Base-by-base conservation (phyloP, 2,797 vertebrate genomes). In the Anguilla obscura region DNA sequence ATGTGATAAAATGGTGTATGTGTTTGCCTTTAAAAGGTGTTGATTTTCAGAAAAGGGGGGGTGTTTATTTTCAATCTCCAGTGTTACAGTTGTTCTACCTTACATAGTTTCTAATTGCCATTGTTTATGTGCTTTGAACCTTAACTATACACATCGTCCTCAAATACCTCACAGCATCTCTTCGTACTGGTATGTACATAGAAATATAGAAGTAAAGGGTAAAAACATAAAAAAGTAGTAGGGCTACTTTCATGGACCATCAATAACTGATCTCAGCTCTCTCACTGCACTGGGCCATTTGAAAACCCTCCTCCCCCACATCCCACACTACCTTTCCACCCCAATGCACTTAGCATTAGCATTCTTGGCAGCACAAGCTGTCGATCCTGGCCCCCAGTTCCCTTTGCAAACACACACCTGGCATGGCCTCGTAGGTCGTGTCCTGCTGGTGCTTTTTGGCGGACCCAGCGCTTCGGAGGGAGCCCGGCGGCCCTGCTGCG, bases 371-470 rank as follows among this genome's bases (percentile, higher is more conserved):
- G 86, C 56, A 88, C 85, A 90, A 84, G 2, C 89, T 21, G 71
- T 27, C 83, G 27, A 52, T 74, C 89, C 88, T 90, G 83, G 88
- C 50, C 50, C 27, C 9, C 18, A 40, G 45, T 89, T 87, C 83
- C 24, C 89, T 90, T 58, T 60, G 40, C 63, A 91, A 92, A 91
- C 90, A 91, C 95, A 92, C 93, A 99, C 98, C 98, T 98, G 98
- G 95, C 96, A 96, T 97, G 88, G 93, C 85, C 87, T 93, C 94
- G 94, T 97, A 96, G 91, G 90, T 95, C 0, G 94, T 94, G 82
- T 97, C 95, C 89, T 96, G 96, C 89, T 95, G 94, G 71, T 95
- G 91, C 90, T 96, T 97, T 89, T 92, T 94, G 10, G 91, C 86
- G 90, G 90, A 90, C 1, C 88, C 91, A 84, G 89, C 36, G 66